Evolutionary conservation across 2,888 invertebrate genomes (phyloP).

Genomic region (Beris chalybata): DNA sequence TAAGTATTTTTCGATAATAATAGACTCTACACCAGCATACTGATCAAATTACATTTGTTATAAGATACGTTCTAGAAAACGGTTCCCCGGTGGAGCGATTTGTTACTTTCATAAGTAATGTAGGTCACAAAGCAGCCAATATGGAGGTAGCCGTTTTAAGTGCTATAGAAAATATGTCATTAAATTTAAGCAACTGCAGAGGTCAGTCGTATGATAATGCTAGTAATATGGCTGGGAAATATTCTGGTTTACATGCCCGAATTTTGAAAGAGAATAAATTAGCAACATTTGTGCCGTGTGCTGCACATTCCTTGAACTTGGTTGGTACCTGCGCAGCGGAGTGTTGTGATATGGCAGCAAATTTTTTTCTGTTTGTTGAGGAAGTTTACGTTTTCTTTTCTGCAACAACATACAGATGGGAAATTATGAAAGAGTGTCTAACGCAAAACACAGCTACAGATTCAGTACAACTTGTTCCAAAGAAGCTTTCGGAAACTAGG

Average conservation of each 20-base stretch:
- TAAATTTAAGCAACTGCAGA: slow-evolving; percentile 13
- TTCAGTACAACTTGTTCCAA: too few relatives aligned
- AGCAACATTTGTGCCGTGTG: slow-evolving; percentile 46
- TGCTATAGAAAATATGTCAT: too few relatives aligned
- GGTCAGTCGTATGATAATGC: slow-evolving; percentile 39
- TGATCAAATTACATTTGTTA: too few relatives aligned
- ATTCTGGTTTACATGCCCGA: slow-evolving; percentile 46
- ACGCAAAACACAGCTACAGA: too few relatives aligned
- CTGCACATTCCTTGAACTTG: slow-evolving; percentile 46
- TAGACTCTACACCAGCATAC: too few relatives aligned
- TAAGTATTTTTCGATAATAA: too few relatives aligned
- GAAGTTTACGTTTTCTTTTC: slow-evolving; percentile 32
- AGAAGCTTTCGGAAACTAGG: too few relatives aligned
- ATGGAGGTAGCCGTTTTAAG: too few relatives aligned
- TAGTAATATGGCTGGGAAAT: slow-evolving; percentile 46
- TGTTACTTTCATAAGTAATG: too few relatives aligned
- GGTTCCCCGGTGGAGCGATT: too few relatives aligned
- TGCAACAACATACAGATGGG: slow-evolving; percentile 32
- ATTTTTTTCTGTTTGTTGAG: slow-evolving; percentile 31
- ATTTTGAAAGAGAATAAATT: slow-evolving; percentile 44
- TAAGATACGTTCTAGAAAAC: too few relatives aligned
- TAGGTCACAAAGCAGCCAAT: too few relatives aligned
- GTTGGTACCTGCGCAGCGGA: slow-evolving; percentile 39
- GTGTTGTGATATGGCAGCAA: slow-evolving; percentile 19
- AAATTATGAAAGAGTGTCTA: neutral